Evolutionary conservation across 2,888 invertebrate species (phyloP).

Genomic region (Calephelis perditalis): DNA sequence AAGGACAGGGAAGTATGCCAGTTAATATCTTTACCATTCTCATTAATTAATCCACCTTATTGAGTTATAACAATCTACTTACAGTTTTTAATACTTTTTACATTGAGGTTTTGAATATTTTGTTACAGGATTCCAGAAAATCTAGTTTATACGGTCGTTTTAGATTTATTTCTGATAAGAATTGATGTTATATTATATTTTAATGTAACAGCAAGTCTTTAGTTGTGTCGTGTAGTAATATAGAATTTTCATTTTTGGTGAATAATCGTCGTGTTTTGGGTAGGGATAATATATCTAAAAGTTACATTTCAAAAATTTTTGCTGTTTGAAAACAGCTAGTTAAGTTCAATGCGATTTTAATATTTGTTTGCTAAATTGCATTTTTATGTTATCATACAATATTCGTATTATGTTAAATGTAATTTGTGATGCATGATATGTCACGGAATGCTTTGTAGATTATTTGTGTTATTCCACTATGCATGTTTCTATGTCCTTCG

Average conservation of each 20-base stretch:
- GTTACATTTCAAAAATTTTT: conserved; percentile 16
- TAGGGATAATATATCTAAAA: conserved; percentile 8
- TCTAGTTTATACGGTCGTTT: conserved; percentile 15
- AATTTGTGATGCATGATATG: conserved; percentile 22
- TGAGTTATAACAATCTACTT: conserved; percentile 7
- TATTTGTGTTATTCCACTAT: conserved; percentile 17
- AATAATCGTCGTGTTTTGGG: neutral
- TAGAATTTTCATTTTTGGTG: neutral
- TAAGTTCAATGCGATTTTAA: conserved; percentile 5
- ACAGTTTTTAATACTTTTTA: conserved; percentile 20
- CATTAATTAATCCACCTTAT: conserved; percentile 13
- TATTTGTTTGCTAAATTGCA: conserved; percentile 7
- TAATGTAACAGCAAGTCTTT: conserved; percentile 35
- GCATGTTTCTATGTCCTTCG: conserved; percentile 70
- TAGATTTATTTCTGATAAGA: conserved; percentile 19
- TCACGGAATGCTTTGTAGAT: conserved; percentile 18
- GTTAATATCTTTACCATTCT: conserved; percentile 33
- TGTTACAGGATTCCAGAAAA: conserved; percentile 36
- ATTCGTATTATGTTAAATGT: neutral
- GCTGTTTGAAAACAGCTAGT: conserved; percentile 15
- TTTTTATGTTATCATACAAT: neutral
- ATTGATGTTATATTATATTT: conserved; percentile 28
- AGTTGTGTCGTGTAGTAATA: conserved; percentile 29
- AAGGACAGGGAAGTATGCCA: conserved; percentile 70
- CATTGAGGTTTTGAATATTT: conserved; percentile 32